Conservation (phyloP, 2,797 vertebrate species). For the Hypotaenidia philippensis region DNA sequence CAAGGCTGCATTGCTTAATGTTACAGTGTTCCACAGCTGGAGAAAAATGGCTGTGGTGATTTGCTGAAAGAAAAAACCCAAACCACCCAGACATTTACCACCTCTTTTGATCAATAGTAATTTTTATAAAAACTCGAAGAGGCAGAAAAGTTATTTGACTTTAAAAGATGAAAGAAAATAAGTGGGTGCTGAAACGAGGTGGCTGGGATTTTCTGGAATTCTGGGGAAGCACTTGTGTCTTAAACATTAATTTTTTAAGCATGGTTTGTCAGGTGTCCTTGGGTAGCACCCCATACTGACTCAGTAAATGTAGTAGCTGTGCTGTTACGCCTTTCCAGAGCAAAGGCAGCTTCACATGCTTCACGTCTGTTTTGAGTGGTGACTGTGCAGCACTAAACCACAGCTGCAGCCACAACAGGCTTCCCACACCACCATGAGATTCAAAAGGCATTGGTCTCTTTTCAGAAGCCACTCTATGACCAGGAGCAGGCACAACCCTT, state of each 20-base stretch:
- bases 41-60: not conserved
- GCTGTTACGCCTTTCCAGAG: not conserved
- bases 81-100: not conserved
- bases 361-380: fast-evolving
- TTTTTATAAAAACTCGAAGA: not conserved
- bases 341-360: not conserved
- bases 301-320: not conserved
- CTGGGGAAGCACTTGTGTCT: not conserved
- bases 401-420: not conserved
- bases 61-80: not conserved
- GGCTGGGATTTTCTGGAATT: not conserved
- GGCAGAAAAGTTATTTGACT: not conserved
- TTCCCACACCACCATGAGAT: fast-evolving
- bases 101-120: not conserved
- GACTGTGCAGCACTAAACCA: not conserved
- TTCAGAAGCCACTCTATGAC: not conserved
- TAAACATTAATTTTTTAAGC: not conserved
- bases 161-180: not conserved
- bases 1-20: not conserved
- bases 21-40: not conserved
- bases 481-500: not conserved
- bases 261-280: not conserved
- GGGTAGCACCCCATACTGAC: not conserved
- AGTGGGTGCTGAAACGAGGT: not conserved
- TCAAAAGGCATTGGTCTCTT: not conserved